Percentiles rank a stretch among this genome's conserved stretches.
These are phyloP conservation scores for Gambelia wislizenii DNA, from an alignment of 2,797 vertebrate species.

Conservation along the genomic window DNA sequence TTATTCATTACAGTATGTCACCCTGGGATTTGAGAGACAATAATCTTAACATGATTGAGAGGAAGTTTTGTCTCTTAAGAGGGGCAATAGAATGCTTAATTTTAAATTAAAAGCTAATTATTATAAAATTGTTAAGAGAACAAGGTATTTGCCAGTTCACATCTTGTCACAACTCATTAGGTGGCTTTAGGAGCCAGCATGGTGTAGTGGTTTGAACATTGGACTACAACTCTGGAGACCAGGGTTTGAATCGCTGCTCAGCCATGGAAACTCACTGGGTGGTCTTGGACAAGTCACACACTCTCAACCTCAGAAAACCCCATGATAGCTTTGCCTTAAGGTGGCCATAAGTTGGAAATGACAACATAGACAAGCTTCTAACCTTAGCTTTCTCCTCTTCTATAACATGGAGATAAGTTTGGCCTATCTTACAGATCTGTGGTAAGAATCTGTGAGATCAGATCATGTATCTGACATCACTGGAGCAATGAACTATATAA, in stretches of 20 bases:
- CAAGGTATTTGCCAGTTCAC: not conserved
- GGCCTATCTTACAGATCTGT: not conserved
- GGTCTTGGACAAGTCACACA: too few relatives aligned
- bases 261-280: too few relatives aligned
- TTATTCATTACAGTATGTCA: conserved; percentile 12
- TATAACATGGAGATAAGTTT: not conserved
- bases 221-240: too few relatives aligned
- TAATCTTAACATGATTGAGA: conserved; percentile 15
- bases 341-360: too few relatives aligned
- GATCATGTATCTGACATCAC: not conserved
- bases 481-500: not conserved
- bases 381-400: not conserved
- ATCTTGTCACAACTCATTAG: not conserved
- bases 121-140: not conserved
- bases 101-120: not conserved
- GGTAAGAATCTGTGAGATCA: not conserved
- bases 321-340: too few relatives aligned
- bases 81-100: not conserved
- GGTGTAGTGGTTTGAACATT: too few relatives aligned
- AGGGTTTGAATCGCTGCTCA: too few relatives aligned
- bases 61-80: conserved; percentile 7
- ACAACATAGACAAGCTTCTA: too few relatives aligned
- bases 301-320: too few relatives aligned
- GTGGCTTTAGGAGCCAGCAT: too few relatives aligned
- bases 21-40: not conserved